These are phyloP conservation scores for Dicrurus megarhynchus DNA, from an alignment of 2,113 vertebrate genomes.

Conservation along the genomic window DNA sequence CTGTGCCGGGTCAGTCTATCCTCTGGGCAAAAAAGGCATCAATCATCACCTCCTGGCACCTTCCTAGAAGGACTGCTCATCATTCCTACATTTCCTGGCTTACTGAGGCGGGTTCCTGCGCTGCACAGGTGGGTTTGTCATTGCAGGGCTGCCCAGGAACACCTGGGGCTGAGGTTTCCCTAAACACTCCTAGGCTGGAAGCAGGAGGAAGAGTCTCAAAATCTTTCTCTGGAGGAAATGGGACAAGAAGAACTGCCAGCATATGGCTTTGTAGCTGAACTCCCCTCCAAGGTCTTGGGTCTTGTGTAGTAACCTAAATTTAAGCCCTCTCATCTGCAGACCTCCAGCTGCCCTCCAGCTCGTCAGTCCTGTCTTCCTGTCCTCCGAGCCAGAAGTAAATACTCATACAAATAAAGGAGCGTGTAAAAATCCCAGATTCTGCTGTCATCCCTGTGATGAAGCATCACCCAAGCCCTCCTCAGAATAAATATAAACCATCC, in stretches of 20 bases:
- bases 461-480: background rate
- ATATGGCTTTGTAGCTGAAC: background rate
- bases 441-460: conserved; percentile 22
- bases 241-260: background rate
- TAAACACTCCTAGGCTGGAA: background rate
- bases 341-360: background rate
- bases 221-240: background rate
- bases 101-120: background rate
- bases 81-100: background rate
- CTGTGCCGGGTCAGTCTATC: background rate
- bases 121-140: background rate
- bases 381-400: background rate
- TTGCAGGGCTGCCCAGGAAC: background rate
- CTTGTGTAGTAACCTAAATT: background rate
- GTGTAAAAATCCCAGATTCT: background rate
- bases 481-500: background rate
- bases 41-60: background rate
- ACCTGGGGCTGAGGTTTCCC: background rate
- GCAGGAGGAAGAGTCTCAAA: background rate
- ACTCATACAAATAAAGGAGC: background rate
- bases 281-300: background rate
- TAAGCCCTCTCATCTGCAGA: background rate
- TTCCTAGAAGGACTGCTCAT: background rate
- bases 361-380: background rate
- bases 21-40: background rate